Evolutionary conservation across 2,113 vertebrate species (phyloP), one percentile per base, ranked within the genome.

Genomic region (Aegotheles bennettii): DNA sequence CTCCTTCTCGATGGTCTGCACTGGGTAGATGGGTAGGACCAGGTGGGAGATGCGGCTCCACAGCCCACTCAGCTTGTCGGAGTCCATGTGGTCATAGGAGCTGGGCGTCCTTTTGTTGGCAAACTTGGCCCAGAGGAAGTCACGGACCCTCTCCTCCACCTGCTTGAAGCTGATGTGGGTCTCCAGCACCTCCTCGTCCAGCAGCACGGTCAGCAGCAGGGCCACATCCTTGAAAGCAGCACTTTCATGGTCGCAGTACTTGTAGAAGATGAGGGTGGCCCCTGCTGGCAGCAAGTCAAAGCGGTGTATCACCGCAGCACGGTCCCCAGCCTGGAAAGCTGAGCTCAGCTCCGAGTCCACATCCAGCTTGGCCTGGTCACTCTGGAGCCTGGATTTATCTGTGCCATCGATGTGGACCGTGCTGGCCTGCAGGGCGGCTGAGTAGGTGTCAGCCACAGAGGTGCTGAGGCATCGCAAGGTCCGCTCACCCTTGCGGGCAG

Each of bases 181-280:
- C 5, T 97, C 96, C 31, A 99, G 93, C 3, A 82, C 93, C 4
- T 98, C 96, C 48, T 98, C 97, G 8, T 98, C 98, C 65, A 99
- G 97, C 47, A 99, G 97, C 6, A 99, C 98, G 0, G 99, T 99
- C 87, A 99, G 98, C 65, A 99, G 96, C 54, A 99, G 96, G 16
- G 98, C 98, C 35, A 98, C 98, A 0, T 98, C 98, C 94, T 99
- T 99, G 79, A 98, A 99, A 25, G 98, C 98, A 0, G 99, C 99
- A 3, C 98, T 99, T 96, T 99, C 99, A 0, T 99, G 99, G 94
- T 99, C 99, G 2, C 99, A 99, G 87, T 99, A 99, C 91, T 99
- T 99, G 95, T 99, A 99, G 92, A 99, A 99, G 95, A 99, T 99
- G 24, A 99, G 98, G 2, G 99, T 99, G 94, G 99, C 98, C 28